Percentiles rank a stretch among this genome's conserved stretches.
phyloP scores from a whole-genome alignment of 2,797 vertebrate species.

The Phrynocephalus vlangalii region DNA sequence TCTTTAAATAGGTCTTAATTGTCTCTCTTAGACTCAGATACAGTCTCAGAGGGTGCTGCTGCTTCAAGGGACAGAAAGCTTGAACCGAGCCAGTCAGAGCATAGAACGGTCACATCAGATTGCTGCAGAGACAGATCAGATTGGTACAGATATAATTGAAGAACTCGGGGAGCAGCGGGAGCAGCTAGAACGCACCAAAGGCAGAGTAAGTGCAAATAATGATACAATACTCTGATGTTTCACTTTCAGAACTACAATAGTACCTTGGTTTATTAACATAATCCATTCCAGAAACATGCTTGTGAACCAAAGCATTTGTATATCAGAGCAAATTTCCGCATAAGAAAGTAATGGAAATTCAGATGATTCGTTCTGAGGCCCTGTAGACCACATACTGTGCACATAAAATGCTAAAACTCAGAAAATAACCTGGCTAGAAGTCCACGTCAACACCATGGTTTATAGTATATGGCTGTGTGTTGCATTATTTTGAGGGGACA shows the following conservation, averaged over 20 bases:
- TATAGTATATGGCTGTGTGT: too few relatives aligned
- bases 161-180: conserved; percentile 96
- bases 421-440: too few relatives aligned
- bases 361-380: too few relatives aligned
- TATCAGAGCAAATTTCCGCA: too few relatives aligned
- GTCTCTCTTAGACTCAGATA: conserved; percentile 82
- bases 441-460: too few relatives aligned
- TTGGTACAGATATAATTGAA: conserved; percentile 94
- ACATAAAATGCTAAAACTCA: too few relatives aligned
- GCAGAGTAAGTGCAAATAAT: conserved; percentile 82
- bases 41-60: conserved; percentile 91
- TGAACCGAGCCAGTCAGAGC: conserved; percentile 90
- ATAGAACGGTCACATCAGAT: conserved; percentile 93
- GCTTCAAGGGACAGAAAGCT: conserved; percentile 90
- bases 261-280: too few relatives aligned
- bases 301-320: too few relatives aligned
- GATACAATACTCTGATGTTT: rapidly evolving
- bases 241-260: not conserved
- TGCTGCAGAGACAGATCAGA: conserved; percentile 90
- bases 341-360: too few relatives aligned
- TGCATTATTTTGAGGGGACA: too few relatives aligned
- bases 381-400: too few relatives aligned
- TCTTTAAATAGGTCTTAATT: not conserved
- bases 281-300: too few relatives aligned
- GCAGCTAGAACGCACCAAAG: conserved; percentile 91